Base-by-base conservation (phyloP, 2,797 vertebrate species). In the Fistularia commersonii region DNA sequence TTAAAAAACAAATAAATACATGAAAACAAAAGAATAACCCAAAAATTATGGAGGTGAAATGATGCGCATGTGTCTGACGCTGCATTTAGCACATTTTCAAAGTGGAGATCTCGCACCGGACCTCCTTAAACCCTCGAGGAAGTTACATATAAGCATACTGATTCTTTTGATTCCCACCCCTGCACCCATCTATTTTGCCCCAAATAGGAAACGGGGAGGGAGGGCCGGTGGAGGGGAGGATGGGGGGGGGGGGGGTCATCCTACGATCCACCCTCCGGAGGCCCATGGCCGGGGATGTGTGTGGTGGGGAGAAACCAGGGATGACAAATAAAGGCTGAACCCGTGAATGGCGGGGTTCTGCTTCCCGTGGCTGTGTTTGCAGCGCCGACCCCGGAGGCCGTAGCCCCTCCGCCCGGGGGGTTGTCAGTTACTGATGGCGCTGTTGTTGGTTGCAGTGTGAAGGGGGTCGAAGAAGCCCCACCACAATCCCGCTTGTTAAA, bases 401-500 rank as follows among this genome's bases (percentile, higher is more conserved):
- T 62, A 74, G 82, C 81, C 80, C 88, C 80, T 75, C 87, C 74
- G 74, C 79, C 83, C 75, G 51, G 87, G 89, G 76, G 77, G 74
- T 65, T 90, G 85, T 90, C 88, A 89, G 79, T 93, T 89, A 81
- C 85, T 77, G 63, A 84, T 69, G 85, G 81, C 59, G 48, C 85
- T 82, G 82, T 84, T 89, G 85, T 91, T 77, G 82, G 33, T 61
- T 77, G 66, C 75, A 74, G 79, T 81, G 81, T 85, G 84, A 88
- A 84, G 82, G 66, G 80, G 80, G 73, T 78, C 82, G 80, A 76
- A 77, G 83, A 82, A 84, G 75, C 76, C 81, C 81, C 84, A 68
- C 86, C 87, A 84, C 80, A 86, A 81, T 80, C 57, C 81, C 64
- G 66, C 81, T 90, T 87, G 84, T 90, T 90, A 92, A 89, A 91